Evolutionary conservation across 2,888 invertebrate species (phyloP).

Genomic region (Cetonia aurata): DNA sequence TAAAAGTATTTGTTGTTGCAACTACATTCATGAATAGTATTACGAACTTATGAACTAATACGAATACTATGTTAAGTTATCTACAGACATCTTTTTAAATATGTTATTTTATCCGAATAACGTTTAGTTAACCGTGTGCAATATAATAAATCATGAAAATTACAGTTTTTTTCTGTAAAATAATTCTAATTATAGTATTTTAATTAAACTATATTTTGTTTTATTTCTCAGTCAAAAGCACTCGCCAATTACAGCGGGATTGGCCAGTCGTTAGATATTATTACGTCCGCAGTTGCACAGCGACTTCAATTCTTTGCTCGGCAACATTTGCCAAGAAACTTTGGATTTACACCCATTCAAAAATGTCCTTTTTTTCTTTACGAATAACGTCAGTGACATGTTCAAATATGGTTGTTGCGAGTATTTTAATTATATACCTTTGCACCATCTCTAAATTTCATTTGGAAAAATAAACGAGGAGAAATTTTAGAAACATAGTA

Average conservation of each 20-base stretch:
- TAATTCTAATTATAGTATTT: slow-evolving; percentile 44
- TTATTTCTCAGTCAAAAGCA: background rate
- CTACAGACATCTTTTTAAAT: slow-evolving; percentile 30
- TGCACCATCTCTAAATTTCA: no score
- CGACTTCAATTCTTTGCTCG: no score
- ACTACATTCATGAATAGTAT: slow-evolving; percentile 12
- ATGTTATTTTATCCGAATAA: slow-evolving; percentile 16
- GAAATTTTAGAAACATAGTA: no score
- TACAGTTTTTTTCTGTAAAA: slow-evolving; percentile 36
- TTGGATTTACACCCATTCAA: no score
- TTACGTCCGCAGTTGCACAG: no score
- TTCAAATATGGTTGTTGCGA: no score
- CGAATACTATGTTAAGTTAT: slow-evolving; percentile 12
- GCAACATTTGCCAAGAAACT: no score
- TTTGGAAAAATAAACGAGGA: no score
- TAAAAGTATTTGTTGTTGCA: slow-evolving; percentile 25
- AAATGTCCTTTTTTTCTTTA: no score
- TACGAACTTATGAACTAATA: slow-evolving; percentile 18
- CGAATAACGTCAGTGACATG: no score
- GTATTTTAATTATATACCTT: no score
- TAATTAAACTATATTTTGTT: slow-evolving; percentile 33
- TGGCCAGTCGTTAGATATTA: no score
- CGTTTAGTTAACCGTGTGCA: slow-evolving; percentile 42
- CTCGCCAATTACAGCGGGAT: background rate
- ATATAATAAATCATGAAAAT: slow-evolving; percentile 41